Evolutionary conservation across 2,888 invertebrate species (phyloP), one percentile per base, ranked within the genome.

Genomic region (Noctua pronuba): DNA sequence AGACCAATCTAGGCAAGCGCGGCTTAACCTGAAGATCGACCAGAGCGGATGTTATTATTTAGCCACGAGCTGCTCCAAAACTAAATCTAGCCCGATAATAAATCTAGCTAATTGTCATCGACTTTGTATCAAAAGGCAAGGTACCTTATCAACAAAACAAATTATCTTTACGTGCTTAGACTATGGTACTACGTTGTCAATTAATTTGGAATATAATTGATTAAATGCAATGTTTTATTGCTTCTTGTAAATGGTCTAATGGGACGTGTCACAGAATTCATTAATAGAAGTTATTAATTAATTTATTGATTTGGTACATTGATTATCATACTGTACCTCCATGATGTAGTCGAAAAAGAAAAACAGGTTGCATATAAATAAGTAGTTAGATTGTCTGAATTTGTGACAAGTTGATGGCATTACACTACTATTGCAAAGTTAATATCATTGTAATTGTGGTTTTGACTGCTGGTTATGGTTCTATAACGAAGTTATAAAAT

Each of bases 141-240:
- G 44, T 35, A 55, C 62, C 65, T 35, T 55, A 67, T 18, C 55
- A 68, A 62, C 18, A 62, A 58, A 82, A 49, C n/a, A 68, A 38
- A 76, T 81, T 68, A 76, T 6, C 0, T 16, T 38, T 49, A 58
- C 82, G 80, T 81, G 80, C 52, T 49, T 21, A 18, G 70, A 81
- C 68, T 82, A 58, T 16, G 18, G 55, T 21, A 38, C n/a, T 41
- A 8, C 13, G 21, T 62, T 60, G 28, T 21, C 18, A 71, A 64
- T 62, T 71, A 55, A 75, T 75, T 75, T 44, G 65, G 68, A 75
- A 44, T 55, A 41, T 80, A 41, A 80, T 69, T 75, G 69, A 74
- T 69, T 52, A 49, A 80, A 75, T 68, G 46, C 64, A 80, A 44
- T 74, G 58, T 58, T 58, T 41, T 69, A 68, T 58, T 58, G 38